These are phyloP conservation scores for Heliocidaris erythrogramma DNA, from an alignment of 35 echinoderm and acorn worm species.

Conservation along the genomic window DNA sequence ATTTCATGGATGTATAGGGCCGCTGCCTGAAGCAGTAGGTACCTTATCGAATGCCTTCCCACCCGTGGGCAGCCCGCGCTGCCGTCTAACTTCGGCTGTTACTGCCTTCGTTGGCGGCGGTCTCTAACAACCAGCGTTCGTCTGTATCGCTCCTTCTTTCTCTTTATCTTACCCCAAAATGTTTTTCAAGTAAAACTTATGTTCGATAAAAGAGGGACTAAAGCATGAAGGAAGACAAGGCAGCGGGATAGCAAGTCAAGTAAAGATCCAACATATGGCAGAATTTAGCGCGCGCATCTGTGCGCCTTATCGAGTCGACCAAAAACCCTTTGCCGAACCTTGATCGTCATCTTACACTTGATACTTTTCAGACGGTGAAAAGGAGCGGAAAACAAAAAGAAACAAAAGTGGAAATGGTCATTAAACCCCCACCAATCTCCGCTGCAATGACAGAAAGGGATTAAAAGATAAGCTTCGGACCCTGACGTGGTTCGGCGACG, in stretches of 20 bases:
- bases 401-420: neutral
- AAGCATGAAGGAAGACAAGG: neutral
- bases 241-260: slow-evolving; percentile 23
- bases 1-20: slow-evolving; percentile 46
- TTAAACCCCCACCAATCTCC: neutral
- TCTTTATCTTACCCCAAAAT: slow-evolving; percentile 45
- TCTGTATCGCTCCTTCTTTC: neutral
- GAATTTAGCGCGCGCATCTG: slow-evolving; percentile 11
- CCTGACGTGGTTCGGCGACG: neutral
- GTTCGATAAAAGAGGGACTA: slow-evolving; percentile 42
- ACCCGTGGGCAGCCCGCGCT: slow-evolving; percentile 22
- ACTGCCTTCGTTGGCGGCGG: neutral
- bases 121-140: neutral
- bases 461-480: neutral
- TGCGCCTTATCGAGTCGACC: neutral
- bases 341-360: neutral
- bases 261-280: slow-evolving; percentile 20
- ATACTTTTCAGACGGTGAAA: neutral
- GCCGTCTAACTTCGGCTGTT: neutral
- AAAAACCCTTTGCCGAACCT: neutral
- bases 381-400: neutral
- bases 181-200: slow-evolving; percentile 44
- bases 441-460: neutral
- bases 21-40: slow-evolving; percentile 35
- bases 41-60: neutral